phyloP scores from a whole-genome alignment of 2,113 vertebrate species.

The Crotalus tigris region DNA sequence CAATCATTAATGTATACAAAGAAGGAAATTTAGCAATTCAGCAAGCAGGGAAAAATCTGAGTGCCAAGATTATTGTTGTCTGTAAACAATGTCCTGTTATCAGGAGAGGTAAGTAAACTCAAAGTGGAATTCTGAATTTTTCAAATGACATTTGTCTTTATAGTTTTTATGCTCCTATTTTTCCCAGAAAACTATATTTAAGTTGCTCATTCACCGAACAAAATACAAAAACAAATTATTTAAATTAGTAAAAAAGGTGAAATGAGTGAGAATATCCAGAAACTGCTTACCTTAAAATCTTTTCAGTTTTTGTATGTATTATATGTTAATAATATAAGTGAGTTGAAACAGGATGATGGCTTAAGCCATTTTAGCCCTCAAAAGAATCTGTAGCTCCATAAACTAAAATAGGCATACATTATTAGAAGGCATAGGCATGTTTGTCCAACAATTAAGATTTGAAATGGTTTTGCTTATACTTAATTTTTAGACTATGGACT shows the following conservation, averaged over 20 bases:
- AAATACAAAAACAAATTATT: background rate
- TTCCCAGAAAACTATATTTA: background rate
- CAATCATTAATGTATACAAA: constrained; percentile 93
- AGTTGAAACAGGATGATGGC: background rate
- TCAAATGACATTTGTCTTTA: background rate
- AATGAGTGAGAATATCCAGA: background rate
- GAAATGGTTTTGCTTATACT: background rate
- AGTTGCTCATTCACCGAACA: background rate
- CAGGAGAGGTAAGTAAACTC: constrained; percentile 82
- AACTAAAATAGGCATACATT: background rate
- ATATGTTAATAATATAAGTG: background rate
- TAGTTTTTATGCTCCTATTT: background rate
- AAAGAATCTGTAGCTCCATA: background rate
- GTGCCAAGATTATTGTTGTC: constrained; percentile 85
- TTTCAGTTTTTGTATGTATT: background rate
- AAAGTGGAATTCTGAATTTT: constrained; percentile 7
- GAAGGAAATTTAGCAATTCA: constrained; percentile 91
- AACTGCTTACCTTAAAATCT: background rate
- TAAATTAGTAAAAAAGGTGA: background rate
- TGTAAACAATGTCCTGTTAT: constrained; percentile 94
- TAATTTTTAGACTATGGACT: background rate
- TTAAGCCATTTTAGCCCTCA: background rate
- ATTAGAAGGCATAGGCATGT: background rate
- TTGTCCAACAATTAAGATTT: background rate
- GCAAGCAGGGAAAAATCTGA: constrained; percentile 96